These are phyloP conservation scores for Anagrus nilaparvatae DNA, from an alignment of 1,140 invertebrate genomes.

Conservation along the genomic window DNA sequence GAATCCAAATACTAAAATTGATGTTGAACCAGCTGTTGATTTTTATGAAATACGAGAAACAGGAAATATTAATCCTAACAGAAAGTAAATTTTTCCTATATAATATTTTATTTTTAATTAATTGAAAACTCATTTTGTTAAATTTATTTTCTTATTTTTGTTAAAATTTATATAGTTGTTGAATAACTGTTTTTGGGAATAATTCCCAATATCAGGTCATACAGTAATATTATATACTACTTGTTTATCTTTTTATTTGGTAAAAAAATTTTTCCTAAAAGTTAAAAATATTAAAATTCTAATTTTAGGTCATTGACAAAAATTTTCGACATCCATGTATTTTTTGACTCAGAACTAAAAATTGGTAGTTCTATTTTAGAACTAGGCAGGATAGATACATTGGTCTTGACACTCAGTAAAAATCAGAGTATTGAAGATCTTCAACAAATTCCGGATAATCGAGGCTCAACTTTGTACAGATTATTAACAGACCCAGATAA, in stretches of 20 bases:
- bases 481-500: constrained; percentile 53
- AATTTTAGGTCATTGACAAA: constrained; percentile 34
- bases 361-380: constrained; percentile 51
- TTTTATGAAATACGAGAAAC: constrained; percentile 29
- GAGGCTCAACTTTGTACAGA: constrained; percentile 53
- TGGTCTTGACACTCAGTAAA: constrained; percentile 43
- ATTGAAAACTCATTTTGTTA: background rate
- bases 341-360: constrained; percentile 44
- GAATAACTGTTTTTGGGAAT: too few species aligned
- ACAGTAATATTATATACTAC: too few species aligned
- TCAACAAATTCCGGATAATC: constrained; percentile 47
- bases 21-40: constrained; percentile 27
- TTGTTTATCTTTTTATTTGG: too few species aligned
- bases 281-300: too few species aligned
- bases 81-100: constrained; percentile 20
- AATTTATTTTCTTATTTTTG: background rate
- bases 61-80: constrained; percentile 20
- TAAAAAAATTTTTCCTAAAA: too few species aligned
- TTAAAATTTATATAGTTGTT: background rate
- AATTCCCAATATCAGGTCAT: too few species aligned
- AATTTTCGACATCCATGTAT: constrained; percentile 51
- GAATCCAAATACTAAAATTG: constrained; percentile 48
- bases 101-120: background rate
- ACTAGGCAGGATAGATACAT: constrained; percentile 52
- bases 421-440: constrained; percentile 42